phyloP scores from a whole-genome alignment of 1,140 invertebrate species.

The Pararge aegeria region DNA sequence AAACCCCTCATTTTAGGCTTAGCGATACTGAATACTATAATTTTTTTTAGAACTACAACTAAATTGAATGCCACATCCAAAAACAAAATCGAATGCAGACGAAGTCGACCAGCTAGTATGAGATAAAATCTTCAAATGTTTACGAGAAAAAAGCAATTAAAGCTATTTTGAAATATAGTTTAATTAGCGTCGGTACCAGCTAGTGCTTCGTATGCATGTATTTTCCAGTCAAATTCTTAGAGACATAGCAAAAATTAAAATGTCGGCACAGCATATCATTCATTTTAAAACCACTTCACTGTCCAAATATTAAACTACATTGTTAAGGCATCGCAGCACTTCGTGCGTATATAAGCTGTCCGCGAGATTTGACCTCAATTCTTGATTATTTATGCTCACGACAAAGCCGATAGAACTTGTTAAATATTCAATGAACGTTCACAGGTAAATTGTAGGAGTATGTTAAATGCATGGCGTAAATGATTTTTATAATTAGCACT shows the following conservation, averaged over 20 bases:
- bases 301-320: constrained; percentile 56
- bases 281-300: not conserved
- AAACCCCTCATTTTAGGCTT: no score
- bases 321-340: constrained; percentile 51
- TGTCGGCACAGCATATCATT: not conserved
- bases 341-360: constrained; percentile 54
- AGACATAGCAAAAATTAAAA: not conserved
- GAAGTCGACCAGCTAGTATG: no score
- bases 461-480: not conserved
- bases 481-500: constrained; percentile 1
- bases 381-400: constrained; percentile 60
- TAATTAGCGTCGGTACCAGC: no score
- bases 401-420: constrained; percentile 46
- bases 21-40: no score
- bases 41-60: no score
- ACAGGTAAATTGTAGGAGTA: constrained; percentile 17
- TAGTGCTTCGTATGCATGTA: no score
- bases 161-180: no score
- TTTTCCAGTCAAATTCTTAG: no score
- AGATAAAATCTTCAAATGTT: no score
- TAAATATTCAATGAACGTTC: constrained; percentile 45
- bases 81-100: no score
- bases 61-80: no score
- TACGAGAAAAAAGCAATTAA: no score
- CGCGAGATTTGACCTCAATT: constrained; percentile 64